Base-by-base conservation (phyloP, 1,140 invertebrate species). In the Bombyx mori region DNA sequence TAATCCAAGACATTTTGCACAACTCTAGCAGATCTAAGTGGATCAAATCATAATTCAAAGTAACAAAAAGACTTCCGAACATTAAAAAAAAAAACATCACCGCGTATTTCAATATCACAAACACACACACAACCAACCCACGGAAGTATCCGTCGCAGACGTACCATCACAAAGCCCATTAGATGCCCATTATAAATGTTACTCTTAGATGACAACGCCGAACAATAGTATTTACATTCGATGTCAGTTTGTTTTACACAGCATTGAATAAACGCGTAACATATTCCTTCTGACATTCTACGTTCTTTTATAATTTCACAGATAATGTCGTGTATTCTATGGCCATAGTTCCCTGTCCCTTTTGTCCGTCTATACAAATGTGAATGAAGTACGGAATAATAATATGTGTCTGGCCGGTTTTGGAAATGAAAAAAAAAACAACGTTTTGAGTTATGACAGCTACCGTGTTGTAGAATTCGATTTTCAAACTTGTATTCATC, bases 211-310 rank as follows among this genome's bases (percentile, higher is more conserved):
- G 77, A 80, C 77, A 83, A 76, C 75, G 69, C 68, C 63, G 65
- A 73, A 86, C 83, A 87, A 87, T 81, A 79, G 73, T 87, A 85
- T 87, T 87, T 85, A 87, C 81, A 87, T 87, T 82, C 73, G 75
- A 81, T 84, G 83, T 87, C 79, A 87, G 82, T 85, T 81, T 85
- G 82, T 87, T 87, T 84, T 83, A 85, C 79, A 82, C 84, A 75
- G 68, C 73, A 76, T 76, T 83, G 76, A 84, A 83, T 79, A 70
- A 73, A 69, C 67, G 73, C 69, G 74, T 71, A 79, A 71, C 73
- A 80, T 79, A 71, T 80, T 81, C 79, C 75, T 73, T 77, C 68
- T 62, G 69, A 72, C 70, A 77, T 78, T 47, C 71, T 75, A 71
- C 61, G 68, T 73, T 69, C 70, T 65, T 72, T 83, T 82, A 76